These are phyloP conservation scores for Schizopygopsis pylzovi DNA, from an alignment of 2,797 vertebrate species.

Conservation along the genomic window DNA sequence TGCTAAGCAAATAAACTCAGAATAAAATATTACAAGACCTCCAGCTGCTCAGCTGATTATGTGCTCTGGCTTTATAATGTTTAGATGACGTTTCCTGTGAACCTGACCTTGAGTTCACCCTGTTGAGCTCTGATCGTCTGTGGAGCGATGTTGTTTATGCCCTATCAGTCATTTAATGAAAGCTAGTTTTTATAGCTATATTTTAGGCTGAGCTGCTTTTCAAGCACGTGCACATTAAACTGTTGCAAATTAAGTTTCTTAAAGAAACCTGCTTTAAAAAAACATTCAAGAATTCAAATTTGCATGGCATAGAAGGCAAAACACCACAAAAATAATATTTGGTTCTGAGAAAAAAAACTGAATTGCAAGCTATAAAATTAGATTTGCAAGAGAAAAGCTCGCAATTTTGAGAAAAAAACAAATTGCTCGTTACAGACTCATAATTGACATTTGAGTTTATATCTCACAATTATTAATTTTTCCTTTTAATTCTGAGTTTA, in stretches of 20 bases:
- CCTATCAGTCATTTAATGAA: neutral
- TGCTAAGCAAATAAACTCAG: neutral
- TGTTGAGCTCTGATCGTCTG: neutral
- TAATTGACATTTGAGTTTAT: neutral
- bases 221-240: neutral
- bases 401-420: too few relatives aligned
- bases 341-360: too few relatives aligned
- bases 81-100: conserved; percentile 1
- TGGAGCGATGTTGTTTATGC: neutral
- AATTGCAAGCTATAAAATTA: too few relatives aligned
- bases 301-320: neutral
- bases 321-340: neutral
- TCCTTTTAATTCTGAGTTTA: too few relatives aligned
- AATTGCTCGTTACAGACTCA: neutral
- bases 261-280: neutral
- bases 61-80: conserved; percentile 16
- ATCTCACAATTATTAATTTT: neutral
- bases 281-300: neutral
- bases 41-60: conserved; percentile 12
- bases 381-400: too few relatives aligned
- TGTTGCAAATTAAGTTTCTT: neutral
- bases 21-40: conserved; percentile 17
- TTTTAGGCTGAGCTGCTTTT: neutral
- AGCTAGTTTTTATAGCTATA: neutral
- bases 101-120: neutral